Evolutionary conservation across 2,113 vertebrate genomes (phyloP).

Genomic region (Pelecanoides urinatrix): DNA sequence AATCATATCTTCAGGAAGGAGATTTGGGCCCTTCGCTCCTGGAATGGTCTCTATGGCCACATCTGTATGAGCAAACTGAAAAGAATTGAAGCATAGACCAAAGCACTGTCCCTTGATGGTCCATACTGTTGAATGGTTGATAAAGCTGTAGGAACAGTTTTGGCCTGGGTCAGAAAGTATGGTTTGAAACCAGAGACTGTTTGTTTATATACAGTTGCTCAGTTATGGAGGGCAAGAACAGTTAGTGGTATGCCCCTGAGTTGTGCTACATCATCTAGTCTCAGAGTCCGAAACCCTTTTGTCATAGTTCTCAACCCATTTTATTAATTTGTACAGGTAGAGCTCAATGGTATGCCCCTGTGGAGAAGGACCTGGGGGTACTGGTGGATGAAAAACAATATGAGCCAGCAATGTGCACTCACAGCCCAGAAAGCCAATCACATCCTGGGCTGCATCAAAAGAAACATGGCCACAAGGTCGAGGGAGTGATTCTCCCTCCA

Average conservation of each 20-base stretch:
- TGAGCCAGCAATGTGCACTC: not conserved
- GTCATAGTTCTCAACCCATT: not conserved
- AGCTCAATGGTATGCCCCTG: not conserved
- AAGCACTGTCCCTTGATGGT: not conserved
- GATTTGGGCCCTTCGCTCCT: not conserved
- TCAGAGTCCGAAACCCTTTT: not conserved
- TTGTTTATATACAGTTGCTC: not conserved
- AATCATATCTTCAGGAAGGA: not conserved
- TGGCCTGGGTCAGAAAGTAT: not conserved
- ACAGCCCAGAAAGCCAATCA: not conserved
- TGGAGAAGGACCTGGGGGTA: not conserved
- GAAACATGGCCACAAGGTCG: rapidly evolving
- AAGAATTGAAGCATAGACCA: not conserved
- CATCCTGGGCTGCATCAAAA: not conserved
- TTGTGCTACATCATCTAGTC: not conserved
- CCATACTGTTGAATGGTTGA: not conserved
- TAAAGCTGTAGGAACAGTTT: not conserved
- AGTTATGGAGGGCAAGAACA: not conserved
- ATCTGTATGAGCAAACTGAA: not conserved
- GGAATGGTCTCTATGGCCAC: not conserved
- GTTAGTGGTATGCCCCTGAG: rapidly evolving
- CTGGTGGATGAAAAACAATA: not conserved
- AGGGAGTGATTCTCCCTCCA: not conserved
- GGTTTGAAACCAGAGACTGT: not conserved
- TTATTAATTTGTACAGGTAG: not conserved